Evolutionary conservation across 2,888 invertebrate species (phyloP), one percentile per base, ranked within the genome.

Genomic region (Ellobium chinense): DNA sequence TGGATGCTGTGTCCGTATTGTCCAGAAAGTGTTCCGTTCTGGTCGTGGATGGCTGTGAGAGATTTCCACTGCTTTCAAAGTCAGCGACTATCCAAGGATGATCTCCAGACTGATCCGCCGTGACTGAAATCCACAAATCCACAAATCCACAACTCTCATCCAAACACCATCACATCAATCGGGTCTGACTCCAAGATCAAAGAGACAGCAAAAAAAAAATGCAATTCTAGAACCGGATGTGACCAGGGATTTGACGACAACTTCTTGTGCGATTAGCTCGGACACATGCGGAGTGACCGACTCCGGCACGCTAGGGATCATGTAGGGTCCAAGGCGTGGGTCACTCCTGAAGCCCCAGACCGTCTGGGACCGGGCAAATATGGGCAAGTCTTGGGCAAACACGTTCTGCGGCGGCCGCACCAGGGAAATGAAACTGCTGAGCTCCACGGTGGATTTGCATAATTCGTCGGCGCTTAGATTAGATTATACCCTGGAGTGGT

Each of bases 381-480:
- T 65, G 77, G 39, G 21, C 36, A 77, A 77, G 69, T 69, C 77
- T 60, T 77, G 58, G 77, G 31, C 69, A 77, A 77, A 77, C 77
- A 77, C 77, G 77, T 58, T 29, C 69, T 37, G 31, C 36, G 3
- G 39, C 31, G 21, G 36, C 27, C 39, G 29, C 27, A 24, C 31
- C 36, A 24, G 60, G 14, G 63, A 54, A 21, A 63, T 36, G 70
- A 58, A 70, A 70, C 70, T 62, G 34, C 36, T 14, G 46, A 3
- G 63, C 27, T 63, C 12, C 37, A 27, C 24, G 34, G 12, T 60
- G 58, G 70, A 60, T 78, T 72, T 68, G 78, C 78, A 78, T 78
- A 78, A 70, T 78, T 70, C 63, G 63, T 24, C 27, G 54, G 63
- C 54, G 78, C 46, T 78, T 60, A 78, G 65, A 78, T 78, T 78